Conservation (phyloP, 2,888 invertebrate species). For the Ormia ochracea region DNA sequence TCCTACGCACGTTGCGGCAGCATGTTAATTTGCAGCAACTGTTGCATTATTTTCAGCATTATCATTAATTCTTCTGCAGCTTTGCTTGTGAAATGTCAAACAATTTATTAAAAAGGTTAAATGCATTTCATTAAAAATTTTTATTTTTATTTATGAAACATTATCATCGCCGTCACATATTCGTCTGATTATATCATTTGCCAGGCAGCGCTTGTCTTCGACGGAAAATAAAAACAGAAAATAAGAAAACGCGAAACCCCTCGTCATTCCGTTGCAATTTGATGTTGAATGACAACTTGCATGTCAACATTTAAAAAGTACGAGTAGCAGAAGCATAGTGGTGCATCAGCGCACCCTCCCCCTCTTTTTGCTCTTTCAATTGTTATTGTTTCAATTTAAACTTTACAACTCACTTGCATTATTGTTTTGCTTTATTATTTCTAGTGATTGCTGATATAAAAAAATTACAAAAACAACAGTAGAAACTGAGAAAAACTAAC, state of each 20-base stretch:
- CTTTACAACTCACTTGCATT: slow-evolving; percentile 42
- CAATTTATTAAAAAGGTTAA: slow-evolving; percentile 51
- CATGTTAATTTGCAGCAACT: slow-evolving; percentile 27
- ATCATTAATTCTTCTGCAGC: slow-evolving; percentile 22
- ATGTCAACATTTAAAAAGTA: slow-evolving; percentile 63
- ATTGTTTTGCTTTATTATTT: slow-evolving; percentile 32
- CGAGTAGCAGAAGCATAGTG: slow-evolving; percentile 22
- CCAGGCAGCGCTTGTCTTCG: slow-evolving; percentile 55
- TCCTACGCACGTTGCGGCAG: slow-evolving; percentile 8
- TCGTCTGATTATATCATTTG: slow-evolving; percentile 60
- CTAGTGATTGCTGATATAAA: slow-evolving; percentile 28
- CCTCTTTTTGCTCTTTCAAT: neutral
- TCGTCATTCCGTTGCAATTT: slow-evolving; percentile 48
- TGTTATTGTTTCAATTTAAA: neutral
- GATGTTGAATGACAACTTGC: slow-evolving; percentile 63
- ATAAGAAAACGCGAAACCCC: slow-evolving; percentile 12
- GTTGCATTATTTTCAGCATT: slow-evolving; percentile 3
- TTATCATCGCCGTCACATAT: slow-evolving; percentile 42
- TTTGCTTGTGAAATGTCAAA: slow-evolving; percentile 42
- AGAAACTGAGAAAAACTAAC: neutral
- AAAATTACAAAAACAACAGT: neutral
- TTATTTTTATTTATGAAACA: slow-evolving; percentile 40
- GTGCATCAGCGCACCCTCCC: slow-evolving; percentile 61
- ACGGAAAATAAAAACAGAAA: slow-evolving; percentile 25
- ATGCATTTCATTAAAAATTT: slow-evolving; percentile 52